These are phyloP conservation scores for Tachysurus fulvidraco DNA, from an alignment of 2,113 vertebrate genomes.

Conservation along the genomic window DNA sequence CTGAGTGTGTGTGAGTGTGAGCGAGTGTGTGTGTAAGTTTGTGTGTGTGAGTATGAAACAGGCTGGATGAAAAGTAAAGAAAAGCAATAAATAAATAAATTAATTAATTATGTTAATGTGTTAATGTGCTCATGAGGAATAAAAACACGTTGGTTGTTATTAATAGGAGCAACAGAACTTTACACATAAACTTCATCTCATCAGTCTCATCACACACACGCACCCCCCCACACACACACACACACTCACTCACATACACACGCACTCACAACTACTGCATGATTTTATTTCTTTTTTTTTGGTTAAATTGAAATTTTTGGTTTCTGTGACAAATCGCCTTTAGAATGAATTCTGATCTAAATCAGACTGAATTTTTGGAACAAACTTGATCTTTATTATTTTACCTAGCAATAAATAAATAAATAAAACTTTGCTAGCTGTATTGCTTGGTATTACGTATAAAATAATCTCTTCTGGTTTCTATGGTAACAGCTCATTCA, in stretches of 20 bases:
- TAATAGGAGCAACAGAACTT: too few species aligned
- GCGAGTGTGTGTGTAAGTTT: too few species aligned
- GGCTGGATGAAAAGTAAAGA: neutral
- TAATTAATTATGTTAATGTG: too few species aligned
- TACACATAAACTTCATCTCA: too few species aligned
- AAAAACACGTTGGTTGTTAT: neutral
- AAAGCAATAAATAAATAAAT: too few species aligned
- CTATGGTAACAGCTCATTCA: neutral
- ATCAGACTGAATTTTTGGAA: neutral
- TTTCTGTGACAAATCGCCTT: neutral
- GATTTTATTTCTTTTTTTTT: neutral
- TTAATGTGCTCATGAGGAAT: constrained; percentile 12
- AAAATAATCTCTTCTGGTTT: neutral
- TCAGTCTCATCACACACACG: too few species aligned
- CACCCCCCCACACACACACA: too few species aligned
- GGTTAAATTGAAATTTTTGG: neutral
- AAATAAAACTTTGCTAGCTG: neutral
- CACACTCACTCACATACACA: too few species aligned
- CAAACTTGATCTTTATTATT: neutral
- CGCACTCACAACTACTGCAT: too few species aligned
- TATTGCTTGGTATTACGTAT: neutral
- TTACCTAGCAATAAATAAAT: neutral
- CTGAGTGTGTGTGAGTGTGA: neutral
- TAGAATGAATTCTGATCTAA: neutral
- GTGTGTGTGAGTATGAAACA: too few species aligned